phyloP scores from a whole-genome alignment of 2,113 vertebrate genomes.

The Rhinolophus sinicus region DNA sequence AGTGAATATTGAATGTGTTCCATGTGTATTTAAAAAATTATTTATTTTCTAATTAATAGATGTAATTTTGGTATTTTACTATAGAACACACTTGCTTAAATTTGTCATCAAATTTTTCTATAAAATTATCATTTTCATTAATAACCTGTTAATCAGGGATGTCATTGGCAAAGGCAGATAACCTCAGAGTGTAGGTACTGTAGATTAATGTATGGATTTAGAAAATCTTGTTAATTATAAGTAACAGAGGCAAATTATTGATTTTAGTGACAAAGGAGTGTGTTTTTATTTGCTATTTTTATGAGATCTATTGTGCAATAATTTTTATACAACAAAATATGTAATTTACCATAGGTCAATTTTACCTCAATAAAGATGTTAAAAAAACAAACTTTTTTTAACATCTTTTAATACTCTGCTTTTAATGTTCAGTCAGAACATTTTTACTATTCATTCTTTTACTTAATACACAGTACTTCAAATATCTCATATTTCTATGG shows the following conservation, averaged over 20 bases:
- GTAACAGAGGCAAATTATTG: background rate
- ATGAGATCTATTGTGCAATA: background rate
- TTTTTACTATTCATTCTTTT: background rate
- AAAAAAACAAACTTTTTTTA: background rate
- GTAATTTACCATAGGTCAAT: background rate
- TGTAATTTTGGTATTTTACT: background rate
- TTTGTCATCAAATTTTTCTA: background rate
- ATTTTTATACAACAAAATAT: background rate
- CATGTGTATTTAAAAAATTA: background rate
- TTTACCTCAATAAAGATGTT: background rate
- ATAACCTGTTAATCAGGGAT: background rate
- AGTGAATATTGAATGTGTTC: background rate
- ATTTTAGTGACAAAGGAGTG: background rate
- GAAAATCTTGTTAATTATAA: background rate
- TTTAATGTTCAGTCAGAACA: background rate
- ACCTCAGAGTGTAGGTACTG: background rate
- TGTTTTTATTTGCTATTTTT: background rate
- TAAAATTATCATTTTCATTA: background rate
- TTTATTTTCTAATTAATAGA: background rate
- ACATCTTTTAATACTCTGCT: no score
- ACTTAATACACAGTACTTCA: background rate
- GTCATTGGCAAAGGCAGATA: background rate
- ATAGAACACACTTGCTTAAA: background rate
- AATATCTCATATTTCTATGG: background rate
- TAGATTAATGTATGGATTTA: background rate